These are phyloP conservation scores for Drosophila pallidifrons DNA, from an alignment of 1,140 invertebrate genomes.

Conservation along the genomic window DNA sequence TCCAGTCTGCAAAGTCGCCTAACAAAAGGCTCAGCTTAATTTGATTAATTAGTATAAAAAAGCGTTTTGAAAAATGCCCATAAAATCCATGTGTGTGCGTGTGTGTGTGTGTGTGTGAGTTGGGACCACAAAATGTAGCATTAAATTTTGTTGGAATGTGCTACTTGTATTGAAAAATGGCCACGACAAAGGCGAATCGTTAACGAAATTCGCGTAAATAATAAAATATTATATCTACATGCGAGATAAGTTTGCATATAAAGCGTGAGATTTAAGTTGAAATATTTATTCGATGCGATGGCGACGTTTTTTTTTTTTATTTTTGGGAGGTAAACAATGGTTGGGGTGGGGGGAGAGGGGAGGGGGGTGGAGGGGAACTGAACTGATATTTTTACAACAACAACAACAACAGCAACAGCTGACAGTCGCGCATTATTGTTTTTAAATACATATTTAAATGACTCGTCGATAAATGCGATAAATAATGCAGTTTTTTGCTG, in stretches of 20 bases:
- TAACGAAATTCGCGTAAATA: conserved; percentile 54
- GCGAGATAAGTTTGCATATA: conserved; percentile 53
- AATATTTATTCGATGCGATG: conserved; percentile 71
- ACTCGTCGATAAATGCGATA: conserved; percentile 70
- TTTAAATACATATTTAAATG: conserved; percentile 78
- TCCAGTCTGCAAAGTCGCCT: conserved; percentile 30
- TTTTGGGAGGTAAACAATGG: not conserved
- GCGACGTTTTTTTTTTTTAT: not conserved
- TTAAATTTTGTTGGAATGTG: conserved; percentile 68
- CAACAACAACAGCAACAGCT: conserved; percentile 17
- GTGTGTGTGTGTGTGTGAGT: conserved; percentile 20
- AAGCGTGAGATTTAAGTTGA: conserved; percentile 73
- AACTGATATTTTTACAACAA: conserved; percentile 65
- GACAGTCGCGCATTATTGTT: conserved; percentile 36
- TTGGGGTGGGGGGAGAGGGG: too few relatives aligned
- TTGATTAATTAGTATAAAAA: conserved; percentile 81
- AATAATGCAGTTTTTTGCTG: conserved; percentile 65
- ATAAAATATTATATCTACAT: conserved; percentile 42
- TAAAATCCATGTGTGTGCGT: conserved; percentile 36
- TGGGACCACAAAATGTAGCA: conserved; percentile 40
- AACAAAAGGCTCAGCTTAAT: conserved; percentile 78
- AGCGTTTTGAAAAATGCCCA: conserved; percentile 58
- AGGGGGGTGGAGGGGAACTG: not conserved
- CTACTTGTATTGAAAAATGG: conserved; percentile 81
- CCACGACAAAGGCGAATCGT: conserved; percentile 56